phyloP scores from a whole-genome alignment of 2,797 vertebrate species.

The Danio jaintianensis region DNA sequence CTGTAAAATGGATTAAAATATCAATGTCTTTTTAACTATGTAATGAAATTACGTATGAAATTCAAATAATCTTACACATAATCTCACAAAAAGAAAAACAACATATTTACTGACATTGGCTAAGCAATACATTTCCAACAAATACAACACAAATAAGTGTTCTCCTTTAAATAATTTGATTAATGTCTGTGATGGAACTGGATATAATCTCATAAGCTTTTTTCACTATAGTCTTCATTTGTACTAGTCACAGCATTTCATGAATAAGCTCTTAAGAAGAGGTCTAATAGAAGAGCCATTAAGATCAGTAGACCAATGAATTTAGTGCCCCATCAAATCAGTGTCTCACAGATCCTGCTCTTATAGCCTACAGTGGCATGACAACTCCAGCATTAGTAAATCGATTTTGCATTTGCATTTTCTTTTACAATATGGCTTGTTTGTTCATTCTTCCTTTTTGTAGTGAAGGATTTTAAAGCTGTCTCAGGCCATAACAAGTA shows the following conservation, averaged over 20 bases:
- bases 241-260: conserved; percentile 78
- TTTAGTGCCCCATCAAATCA: conserved; percentile 72
- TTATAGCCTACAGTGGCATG: conserved; percentile 71
- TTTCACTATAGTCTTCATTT: conserved; percentile 64
- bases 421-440: conserved; percentile 68
- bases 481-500: conserved; percentile 74
- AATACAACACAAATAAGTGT: conserved; percentile 13
- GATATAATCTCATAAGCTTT: conserved; percentile 62
- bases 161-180: neutral
- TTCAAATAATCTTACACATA: conserved; percentile 1
- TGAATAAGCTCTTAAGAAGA: conserved; percentile 80
- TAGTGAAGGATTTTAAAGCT: conserved; percentile 79
- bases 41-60: no score
- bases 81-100: neutral
- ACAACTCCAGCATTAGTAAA: conserved; percentile 84
- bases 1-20: no score
- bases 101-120: neutral
- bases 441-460: conserved; percentile 31
- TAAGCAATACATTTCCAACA: neutral
- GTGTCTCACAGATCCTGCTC: conserved; percentile 78
- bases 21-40: neutral
- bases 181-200: conserved; percentile 59
- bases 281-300: conserved; percentile 82
- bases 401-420: conserved; percentile 83
- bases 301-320: conserved; percentile 73